phyloP scores from a whole-genome alignment of 2,113 vertebrate genomes.

The Illadopsis cleaveri region DNA sequence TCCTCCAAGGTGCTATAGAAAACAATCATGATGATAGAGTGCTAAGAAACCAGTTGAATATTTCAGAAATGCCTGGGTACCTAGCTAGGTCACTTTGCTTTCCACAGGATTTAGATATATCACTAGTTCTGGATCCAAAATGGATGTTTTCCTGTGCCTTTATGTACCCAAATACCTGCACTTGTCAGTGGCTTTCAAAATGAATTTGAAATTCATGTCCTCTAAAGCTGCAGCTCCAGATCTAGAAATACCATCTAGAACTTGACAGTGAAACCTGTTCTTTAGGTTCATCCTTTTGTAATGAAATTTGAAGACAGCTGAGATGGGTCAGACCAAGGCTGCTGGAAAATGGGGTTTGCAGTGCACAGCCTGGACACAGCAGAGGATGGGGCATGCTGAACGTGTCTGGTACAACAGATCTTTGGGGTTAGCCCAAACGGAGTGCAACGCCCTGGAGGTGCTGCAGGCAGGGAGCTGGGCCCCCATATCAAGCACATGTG shows the following conservation, averaged over 20 bases:
- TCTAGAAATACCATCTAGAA: not conserved
- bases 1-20: not conserved
- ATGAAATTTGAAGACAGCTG: not conserved
- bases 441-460: fast-evolving
- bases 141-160: not conserved
- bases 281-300: not conserved
- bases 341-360: not conserved
- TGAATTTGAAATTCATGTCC: not conserved
- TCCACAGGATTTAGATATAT: not conserved
- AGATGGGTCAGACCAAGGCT: fast-evolving
- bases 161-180: not conserved
- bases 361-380: fast-evolving
- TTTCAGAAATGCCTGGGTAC: not conserved
- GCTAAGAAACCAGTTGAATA: not conserved
- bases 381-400: fast-evolving
- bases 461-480: not conserved
- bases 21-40: not conserved
- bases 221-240: not conserved
- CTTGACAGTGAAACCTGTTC: not conserved
- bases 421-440: not conserved
- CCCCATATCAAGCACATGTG: fast-evolving
- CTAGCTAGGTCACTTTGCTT: not conserved
- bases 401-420: fast-evolving
- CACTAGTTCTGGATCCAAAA: not conserved
- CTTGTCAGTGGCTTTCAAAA: not conserved